Base-by-base conservation (phyloP, 2,113 vertebrate species). In the Gopherus flavomarginatus region DNA sequence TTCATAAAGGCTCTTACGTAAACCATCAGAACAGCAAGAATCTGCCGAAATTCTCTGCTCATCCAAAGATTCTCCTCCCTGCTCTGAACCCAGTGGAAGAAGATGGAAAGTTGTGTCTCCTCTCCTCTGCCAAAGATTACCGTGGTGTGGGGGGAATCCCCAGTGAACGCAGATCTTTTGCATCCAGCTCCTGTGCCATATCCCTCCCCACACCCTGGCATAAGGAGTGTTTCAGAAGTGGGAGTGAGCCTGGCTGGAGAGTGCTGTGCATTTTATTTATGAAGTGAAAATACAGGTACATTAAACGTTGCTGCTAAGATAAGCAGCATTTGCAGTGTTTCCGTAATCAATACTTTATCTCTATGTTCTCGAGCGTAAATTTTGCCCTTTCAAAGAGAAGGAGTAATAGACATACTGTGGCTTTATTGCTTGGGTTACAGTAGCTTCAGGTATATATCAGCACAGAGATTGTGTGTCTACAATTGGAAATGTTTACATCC, bases 311-410 rank as follows among this genome's bases (percentile, higher is more conserved):
- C 38, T 44, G 72, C 42, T 94, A 90, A 59, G 26, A 81, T 65
- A 90, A 85, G 88, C 95, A 2, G 6, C 38, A 89, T 95, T 95
- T 83, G 53, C 83, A 80, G 78, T 72, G 38, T 57, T 50, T 92
- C 56, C 91, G 87, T 94, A 94, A 89, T 96, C 91, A 75, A 11
- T 65, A 50, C 47, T 88, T 83, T 94, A 49, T 94, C 88, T 91
- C 92, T 79, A 69, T 83, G 57, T 93, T 91, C 89, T 90, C 82
- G 83, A 47, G 88, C 86, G 88, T 90, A 87, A 81, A 82, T 95
- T 87, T 87, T 95, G 84, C 59, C 84, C 94, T 94, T 92, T 91
- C 90, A 88, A 81, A 83, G 91, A 88, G 44, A 35, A 87, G 86
- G 47, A 83, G 53, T 44, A n/a, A 88, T 11, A 93, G 86, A 85